Evolutionary conservation across 30 jellyfish, hydroid and myxozoan species (phyloP).

Genomic region (Hydractinia symbiolongicarpus): DNA sequence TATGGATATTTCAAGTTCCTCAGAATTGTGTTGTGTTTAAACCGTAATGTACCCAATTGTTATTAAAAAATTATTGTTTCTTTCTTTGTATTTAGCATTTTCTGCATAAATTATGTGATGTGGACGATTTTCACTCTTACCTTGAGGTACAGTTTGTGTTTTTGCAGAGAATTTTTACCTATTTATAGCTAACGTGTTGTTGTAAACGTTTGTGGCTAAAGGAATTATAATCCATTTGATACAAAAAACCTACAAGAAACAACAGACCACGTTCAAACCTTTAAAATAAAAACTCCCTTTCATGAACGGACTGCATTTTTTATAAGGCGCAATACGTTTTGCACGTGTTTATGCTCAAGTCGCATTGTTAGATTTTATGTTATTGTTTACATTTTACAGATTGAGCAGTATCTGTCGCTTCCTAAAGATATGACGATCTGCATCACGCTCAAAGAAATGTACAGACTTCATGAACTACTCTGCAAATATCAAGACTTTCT

Average conservation of each 20-base stretch:
- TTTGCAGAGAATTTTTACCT: background rate
- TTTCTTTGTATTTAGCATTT: constrained; percentile 36
- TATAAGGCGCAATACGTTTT: too few species aligned
- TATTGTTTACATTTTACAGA: constrained; percentile 25
- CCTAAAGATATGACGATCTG: constrained; percentile 69
- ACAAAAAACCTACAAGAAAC: too few species aligned
- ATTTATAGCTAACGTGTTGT: too few species aligned
- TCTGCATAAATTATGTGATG: constrained; percentile 77
- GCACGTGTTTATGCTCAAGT: too few species aligned
- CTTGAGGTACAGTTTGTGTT: constrained; percentile 63
- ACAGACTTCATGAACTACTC: constrained; percentile 83
- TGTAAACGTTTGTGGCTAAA: too few species aligned
- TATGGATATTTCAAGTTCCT: background rate
- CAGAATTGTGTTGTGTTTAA: background rate
- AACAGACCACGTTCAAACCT: too few species aligned
- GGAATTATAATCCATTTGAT: too few species aligned
- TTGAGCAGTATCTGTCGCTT: constrained; percentile 85
- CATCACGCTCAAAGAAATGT: constrained; percentile 77
- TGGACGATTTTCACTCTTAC: constrained; percentile 88
- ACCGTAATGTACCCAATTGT: constrained; percentile 1
- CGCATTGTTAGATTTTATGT: background rate
- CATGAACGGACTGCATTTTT: too few species aligned
- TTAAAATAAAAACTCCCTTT: too few species aligned
- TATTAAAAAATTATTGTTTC: background rate
- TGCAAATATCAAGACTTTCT: constrained; percentile 70